A percentile compares a stretch with the other conserved stretches of the same genome.
Conservation (phyloP, 1,140 invertebrate species). For the Coenobita brevimanus region DNA sequence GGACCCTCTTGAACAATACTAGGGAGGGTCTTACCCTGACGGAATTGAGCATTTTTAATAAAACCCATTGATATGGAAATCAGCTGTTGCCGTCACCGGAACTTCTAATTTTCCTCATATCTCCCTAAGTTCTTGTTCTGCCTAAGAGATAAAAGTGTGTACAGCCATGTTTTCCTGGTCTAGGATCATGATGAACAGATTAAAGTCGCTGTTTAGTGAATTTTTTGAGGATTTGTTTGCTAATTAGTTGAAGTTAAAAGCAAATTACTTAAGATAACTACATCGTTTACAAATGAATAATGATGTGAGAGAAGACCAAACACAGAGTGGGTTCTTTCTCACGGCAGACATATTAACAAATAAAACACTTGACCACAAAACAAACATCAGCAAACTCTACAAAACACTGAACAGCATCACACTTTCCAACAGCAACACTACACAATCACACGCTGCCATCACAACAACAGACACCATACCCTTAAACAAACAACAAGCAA, state of each 20-base stretch:
- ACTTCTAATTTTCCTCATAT: background rate
- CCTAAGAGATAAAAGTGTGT: background rate
- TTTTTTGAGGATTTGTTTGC: background rate
- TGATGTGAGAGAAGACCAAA: too few species aligned
- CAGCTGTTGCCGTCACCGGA: background rate
- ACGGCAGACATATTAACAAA: too few species aligned
- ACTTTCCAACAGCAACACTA: too few species aligned
- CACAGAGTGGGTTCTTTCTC: too few species aligned
- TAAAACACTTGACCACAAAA: too few species aligned
- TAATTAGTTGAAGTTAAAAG: background rate
- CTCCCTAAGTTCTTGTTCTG: constrained; percentile 1
- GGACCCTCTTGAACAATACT: background rate
- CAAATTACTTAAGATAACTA: too few species aligned
- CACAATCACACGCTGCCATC: too few species aligned
- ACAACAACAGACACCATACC: too few species aligned
- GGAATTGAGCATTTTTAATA: background rate
- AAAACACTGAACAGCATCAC: too few species aligned
- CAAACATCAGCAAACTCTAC: too few species aligned
- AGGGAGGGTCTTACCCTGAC: background rate
- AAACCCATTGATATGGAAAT: background rate
- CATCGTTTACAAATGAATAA: too few species aligned
- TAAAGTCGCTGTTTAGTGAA: background rate
- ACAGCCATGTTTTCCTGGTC: background rate
- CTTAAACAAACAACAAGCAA: too few species aligned
- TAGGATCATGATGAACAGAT: background rate